Evolutionary conservation across 2,113 vertebrate species (phyloP).

Genomic region (Hydrolagus affinis): DNA sequence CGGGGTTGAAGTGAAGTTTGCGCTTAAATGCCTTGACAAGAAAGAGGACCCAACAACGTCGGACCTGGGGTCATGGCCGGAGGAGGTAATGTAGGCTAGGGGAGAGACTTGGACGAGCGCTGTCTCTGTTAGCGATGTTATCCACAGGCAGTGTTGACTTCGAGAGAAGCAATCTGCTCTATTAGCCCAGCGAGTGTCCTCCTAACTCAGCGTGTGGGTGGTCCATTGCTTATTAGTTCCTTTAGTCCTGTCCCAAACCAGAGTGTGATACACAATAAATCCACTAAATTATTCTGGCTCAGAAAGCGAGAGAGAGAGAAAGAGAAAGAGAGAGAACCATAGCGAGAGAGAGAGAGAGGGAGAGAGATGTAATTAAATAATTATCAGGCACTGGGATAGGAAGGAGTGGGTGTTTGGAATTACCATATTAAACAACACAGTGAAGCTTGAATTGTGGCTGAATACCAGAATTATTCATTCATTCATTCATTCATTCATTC

Average conservation of each 20-base stretch:
- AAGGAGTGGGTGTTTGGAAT: slow-evolving; percentile 70
- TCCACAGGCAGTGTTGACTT: no score
- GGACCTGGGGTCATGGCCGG: no score
- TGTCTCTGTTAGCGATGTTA: no score
- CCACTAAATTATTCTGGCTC: slow-evolving; percentile 76
- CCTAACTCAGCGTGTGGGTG: neutral
- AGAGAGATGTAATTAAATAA: slow-evolving; percentile 78
- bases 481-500: no score
- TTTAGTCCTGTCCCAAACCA: slow-evolving; percentile 51
- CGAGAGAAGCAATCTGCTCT: no score
- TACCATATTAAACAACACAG: slow-evolving; percentile 76
- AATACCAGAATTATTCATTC: slow-evolving; percentile 77
- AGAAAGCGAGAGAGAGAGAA: slow-evolving; percentile 58
- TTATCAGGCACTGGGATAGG: slow-evolving; percentile 77
- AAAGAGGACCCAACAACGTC: no score
- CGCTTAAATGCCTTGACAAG: no score
- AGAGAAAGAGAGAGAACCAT: slow-evolving; percentile 51
- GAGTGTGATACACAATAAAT: slow-evolving; percentile 69
- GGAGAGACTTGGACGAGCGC: no score
- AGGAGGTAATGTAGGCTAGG: no score
- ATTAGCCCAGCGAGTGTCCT: no score
- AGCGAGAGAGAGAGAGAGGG: slow-evolving; percentile 51
- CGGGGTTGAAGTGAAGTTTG: no score
- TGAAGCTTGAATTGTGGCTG: slow-evolving; percentile 78
- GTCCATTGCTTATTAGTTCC: slow-evolving; percentile 34